Base-by-base conservation (phyloP, 2,113 vertebrate genomes). In the Dunckerocampus dactyliophorus region DNA sequence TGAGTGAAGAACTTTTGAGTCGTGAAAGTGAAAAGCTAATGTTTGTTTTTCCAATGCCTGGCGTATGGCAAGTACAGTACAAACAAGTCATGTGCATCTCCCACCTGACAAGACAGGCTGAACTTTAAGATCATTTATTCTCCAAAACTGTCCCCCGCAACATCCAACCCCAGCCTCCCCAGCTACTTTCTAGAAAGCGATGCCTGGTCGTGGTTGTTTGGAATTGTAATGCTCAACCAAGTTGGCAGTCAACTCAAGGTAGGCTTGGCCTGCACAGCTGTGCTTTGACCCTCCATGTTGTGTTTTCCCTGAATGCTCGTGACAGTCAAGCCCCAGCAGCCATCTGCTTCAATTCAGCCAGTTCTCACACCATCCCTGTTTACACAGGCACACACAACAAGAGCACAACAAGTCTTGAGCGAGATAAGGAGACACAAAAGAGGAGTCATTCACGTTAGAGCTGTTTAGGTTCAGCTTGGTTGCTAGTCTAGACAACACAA, bases 401-500 rank as follows among this genome's bases (percentile, higher is more conserved):
- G 89, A 84, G 84, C 77, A 86, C 82, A 86, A 82, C 87, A 88
- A 85, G 71, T 88, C 83, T 86, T 73, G 73, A 55, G 71, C 24
- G 47, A 69, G 87, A 90, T 89, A 87, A 86, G 79, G 80, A 72
- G 72, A 55, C 71, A 79, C 68, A 82, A 68, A 83, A 50, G 72
- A 68, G 59, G 78, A 80, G 73, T 82, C 69, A 55, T 76, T 77
- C 66, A 59, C 69, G 80, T 71, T 43, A 49, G 58, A 58, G 66
- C 52, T 68, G 84, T 90, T 89, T 89, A 87, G 81, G 84, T 88
- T 90, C 75, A 63, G 85, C 79, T 67, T 62, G 78, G 84, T 76
- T 86, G 84, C 73, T 63, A 82, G 83, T 87, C 84, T 85, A 91
- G 90, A 91, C 87, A 86, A 87, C 82, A 88, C 84, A 88, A 74